Base-by-base conservation (phyloP, 2,888 invertebrate species). In the Parnassius mnemosyne region DNA sequence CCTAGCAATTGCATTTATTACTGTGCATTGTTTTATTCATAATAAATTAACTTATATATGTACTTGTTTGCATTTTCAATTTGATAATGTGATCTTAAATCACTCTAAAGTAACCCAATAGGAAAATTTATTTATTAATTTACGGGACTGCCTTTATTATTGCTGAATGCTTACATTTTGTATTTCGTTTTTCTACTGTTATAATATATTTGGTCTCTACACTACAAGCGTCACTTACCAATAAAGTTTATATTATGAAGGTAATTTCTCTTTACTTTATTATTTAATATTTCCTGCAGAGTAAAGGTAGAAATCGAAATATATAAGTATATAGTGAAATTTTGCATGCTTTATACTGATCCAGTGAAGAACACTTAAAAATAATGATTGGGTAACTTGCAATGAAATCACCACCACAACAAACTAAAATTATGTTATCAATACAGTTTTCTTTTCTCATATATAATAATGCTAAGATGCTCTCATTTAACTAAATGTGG, bases 11-110 rank as follows among this genome's bases (percentile, higher is more conserved):
- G 89, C 89, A 89, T 89, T 89, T 88, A 86, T 82, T 89, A 86
- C 87, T 84, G 79, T 87, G 89, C 89, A 89, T 89, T 87, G 85
- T 86, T 83, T 34, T 89, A 87, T 88, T 88, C 87, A 84, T 88
- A 89, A 88, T 89, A 86, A 85, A 86, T 80, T 81, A 85, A 87
- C 82, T 82, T 85, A 86, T 79, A 73, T 76, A 86, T 79, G 73
- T 76, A 77, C 70, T 67, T 70, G 60, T 57, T 20, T 61, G 61
- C 62, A 61, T 60, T 65, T 68, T 70, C 64, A 64, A 59, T 68
- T 63, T 34, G 20, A 52, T 12, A 43, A 51, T 55, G 34, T 50
- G 13, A 16, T 46, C 7, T 55, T 55, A 55, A 34, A 49, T 60
- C 49, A 60, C 50, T 46, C 20, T 9, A 16, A 34, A 51, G 55